Evolutionary conservation across 2,113 vertebrate genomes (phyloP).

Genomic region (Eptesicus fuscus): DNA sequence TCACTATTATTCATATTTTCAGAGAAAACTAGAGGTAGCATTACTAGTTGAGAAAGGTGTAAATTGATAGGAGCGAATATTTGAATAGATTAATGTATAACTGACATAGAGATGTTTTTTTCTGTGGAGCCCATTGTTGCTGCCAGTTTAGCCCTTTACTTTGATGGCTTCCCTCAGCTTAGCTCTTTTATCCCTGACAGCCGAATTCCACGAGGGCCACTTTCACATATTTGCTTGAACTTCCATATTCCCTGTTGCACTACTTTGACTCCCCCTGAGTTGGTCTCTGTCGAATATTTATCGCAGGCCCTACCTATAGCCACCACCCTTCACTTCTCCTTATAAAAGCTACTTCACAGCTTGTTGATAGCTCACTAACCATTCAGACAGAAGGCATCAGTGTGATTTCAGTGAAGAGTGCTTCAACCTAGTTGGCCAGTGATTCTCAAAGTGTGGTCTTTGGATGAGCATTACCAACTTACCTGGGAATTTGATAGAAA

Average conservation of each 20-base stretch:
- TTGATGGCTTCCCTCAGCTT: not conserved
- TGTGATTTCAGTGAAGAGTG: not conserved
- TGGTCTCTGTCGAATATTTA: not conserved
- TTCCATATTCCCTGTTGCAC: not conserved
- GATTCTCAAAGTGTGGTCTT: not conserved
- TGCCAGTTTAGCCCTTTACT: not conserved
- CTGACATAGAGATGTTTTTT: not conserved
- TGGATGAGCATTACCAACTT: not conserved
- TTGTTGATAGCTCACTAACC: not conserved
- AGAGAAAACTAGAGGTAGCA: not conserved
- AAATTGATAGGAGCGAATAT: not conserved
- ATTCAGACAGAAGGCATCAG: not conserved
- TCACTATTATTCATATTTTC: slow-evolving; percentile 1
- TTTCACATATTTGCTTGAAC: not conserved
- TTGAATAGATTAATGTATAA: not conserved
- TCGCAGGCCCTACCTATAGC: not conserved
- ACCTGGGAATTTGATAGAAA: not conserved
- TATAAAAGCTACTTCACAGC: not conserved
- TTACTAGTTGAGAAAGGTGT: not conserved
- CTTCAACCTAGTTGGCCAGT: not conserved
- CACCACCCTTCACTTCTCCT: not conserved
- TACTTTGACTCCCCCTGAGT: not conserved
- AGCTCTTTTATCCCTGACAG: not conserved
- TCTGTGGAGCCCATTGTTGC: not conserved
- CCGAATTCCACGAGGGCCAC: not conserved